phyloP scores from a whole-genome alignment of 2,888 invertebrate genomes.

The Idaea aversata region DNA sequence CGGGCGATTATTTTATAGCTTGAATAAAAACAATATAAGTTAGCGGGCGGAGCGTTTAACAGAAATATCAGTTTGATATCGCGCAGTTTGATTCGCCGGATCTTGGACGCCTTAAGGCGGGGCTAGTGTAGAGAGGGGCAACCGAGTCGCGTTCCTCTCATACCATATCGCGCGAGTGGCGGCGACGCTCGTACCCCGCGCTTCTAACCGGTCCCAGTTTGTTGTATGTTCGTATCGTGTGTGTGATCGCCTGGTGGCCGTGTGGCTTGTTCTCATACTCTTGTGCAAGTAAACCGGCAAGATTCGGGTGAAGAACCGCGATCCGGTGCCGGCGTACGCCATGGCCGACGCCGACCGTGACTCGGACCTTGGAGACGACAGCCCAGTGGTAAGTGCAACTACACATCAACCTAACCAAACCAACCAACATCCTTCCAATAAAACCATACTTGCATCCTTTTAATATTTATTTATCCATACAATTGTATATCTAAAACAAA shows the following conservation, averaged over 20 bases:
- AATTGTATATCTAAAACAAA: no score
- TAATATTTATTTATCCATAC: no score
- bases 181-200: conserved; percentile 50
- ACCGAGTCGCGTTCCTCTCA: conserved; percentile 45
- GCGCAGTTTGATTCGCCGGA: conserved; percentile 74
- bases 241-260: conserved; percentile 58
- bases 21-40: conserved; percentile 76
- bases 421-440: no score
- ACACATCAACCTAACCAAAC: neutral
- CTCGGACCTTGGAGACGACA: conserved; percentile 87
- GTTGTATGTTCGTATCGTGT: conserved; percentile 54
- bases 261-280: conserved; percentile 53
- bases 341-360: conserved; percentile 86
- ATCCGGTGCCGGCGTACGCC: conserved; percentile 92
- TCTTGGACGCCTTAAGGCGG: conserved; percentile 73
- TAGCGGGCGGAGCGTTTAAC: conserved; percentile 70
- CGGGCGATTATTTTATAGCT: conserved; percentile 70
- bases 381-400: conserved; percentile 83
- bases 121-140: conserved; percentile 59
- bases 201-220: conserved; percentile 34
- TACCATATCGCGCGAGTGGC: conserved; percentile 62
- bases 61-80: conserved; percentile 77
- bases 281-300: conserved; percentile 80
- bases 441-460: no score
- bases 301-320: conserved; percentile 94